These are phyloP conservation scores for Drosophila mimica DNA, from an alignment of 2,888 invertebrate genomes.

Conservation along the genomic window DNA sequence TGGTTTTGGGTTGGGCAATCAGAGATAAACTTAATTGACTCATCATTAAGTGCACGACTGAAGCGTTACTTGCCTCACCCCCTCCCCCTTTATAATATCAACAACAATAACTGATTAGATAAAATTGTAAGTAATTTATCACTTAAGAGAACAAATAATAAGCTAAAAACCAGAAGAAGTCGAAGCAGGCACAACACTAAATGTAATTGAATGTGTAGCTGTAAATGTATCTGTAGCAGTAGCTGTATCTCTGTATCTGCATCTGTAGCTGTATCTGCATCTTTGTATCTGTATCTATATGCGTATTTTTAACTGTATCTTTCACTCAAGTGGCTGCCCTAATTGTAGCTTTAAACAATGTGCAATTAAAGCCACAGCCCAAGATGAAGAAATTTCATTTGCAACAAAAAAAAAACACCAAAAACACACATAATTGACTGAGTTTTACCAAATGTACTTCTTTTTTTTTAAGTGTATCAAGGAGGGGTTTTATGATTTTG, in stretches of 20 bases:
- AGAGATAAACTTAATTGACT: slow-evolving; percentile 69
- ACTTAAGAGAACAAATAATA: slow-evolving; percentile 49
- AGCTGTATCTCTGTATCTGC: slow-evolving; percentile 7
- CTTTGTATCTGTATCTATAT: not conserved
- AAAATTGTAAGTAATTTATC: slow-evolving; percentile 65
- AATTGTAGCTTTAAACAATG: slow-evolving; percentile 9
- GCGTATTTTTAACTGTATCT: not conserved
- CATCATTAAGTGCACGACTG: slow-evolving; percentile 62
- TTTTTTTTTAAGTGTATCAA: not conserved
- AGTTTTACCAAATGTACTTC: not conserved
- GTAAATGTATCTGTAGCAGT: slow-evolving; percentile 12
- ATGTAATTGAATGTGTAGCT: slow-evolving; percentile 24
- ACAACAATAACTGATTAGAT: slow-evolving; percentile 60
- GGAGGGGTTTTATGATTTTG: not conserved
- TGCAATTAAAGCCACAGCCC: slow-evolving; percentile 37
- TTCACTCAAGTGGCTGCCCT: not conserved
- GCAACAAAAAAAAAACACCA: not conserved
- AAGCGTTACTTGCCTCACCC: slow-evolving; percentile 32
- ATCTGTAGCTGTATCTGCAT: slow-evolving; percentile 3
- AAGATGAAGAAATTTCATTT: slow-evolving; percentile 35
- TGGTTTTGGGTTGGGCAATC: slow-evolving; percentile 15
- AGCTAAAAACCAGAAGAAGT: slow-evolving; percentile 14
- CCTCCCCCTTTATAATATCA: slow-evolving; percentile 10
- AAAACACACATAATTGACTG: slow-evolving; percentile 20
- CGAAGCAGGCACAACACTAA: slow-evolving; percentile 3